Evolutionary conservation across 2,888 invertebrate species (phyloP), one percentile per base, ranked within the genome.

Genomic region (Cremastinae sp.): DNA sequence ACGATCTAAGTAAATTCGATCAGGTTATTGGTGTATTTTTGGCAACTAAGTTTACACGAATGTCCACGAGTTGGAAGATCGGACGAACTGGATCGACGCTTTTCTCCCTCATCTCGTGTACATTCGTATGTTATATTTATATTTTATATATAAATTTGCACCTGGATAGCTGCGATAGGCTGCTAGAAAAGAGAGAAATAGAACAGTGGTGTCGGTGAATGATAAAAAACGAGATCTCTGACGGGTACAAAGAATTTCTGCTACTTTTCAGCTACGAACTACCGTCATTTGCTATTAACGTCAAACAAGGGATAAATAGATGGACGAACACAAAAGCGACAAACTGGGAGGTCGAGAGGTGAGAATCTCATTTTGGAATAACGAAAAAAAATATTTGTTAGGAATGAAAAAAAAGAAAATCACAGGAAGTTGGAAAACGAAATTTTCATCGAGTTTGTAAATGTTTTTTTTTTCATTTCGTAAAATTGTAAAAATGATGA

Each of bases 81-180:
- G 35, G 2, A 28, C 12, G 7, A 45, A 28, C 28, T 2, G 28
- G 28, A 2, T 5, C 2, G 28, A 28, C 2, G 28, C 28, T 28
- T 28, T 5, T 2, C 20, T 28, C 28, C 2, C 12, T 1, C 12
- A 53, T n/a, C 7, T 28, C 20, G 37, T 56, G 16, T 35, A 56
- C n/a, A 28, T 9, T 20, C 18, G 39, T 20, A n/a, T 37, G 37
- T 41, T 41, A 45, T 28, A 37, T 49, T 18, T 39, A 62, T 49
- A 37, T 49, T n/a, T 37, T 49, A 18, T 68, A 68, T 58, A 47
- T 56, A 86, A 84, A 84, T 86, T 89, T 88, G 89, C 88, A 90
- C 89, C 89, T 89, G 89, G 89, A 85, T 88, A 89, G 88, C 88
- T 90, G 89, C 89, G 89, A 90, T 88, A 89, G 89, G 89, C 89